Conservation (phyloP, 1,140 invertebrate species). For the Aphis gossypii region DNA sequence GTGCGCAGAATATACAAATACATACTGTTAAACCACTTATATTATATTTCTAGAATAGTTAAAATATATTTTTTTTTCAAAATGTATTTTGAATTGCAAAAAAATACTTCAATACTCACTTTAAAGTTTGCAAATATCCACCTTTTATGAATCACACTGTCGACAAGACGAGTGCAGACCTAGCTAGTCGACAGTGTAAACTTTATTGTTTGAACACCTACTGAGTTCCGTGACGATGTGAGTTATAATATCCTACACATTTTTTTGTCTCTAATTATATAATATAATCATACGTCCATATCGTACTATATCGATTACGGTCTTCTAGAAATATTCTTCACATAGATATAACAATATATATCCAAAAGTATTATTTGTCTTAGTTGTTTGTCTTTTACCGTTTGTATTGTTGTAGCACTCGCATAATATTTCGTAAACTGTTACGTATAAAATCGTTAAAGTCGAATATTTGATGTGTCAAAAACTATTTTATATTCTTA, state of each 20-base stretch:
- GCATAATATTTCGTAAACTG: background rate
- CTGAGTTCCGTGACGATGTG: background rate
- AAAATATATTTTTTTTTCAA: background rate
- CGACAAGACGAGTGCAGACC: background rate
- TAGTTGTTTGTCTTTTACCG: background rate
- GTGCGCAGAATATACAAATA: no score
- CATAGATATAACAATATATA: background rate
- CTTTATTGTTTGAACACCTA: background rate
- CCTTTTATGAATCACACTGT: background rate
- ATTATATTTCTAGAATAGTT: no score
- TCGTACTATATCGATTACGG: background rate
- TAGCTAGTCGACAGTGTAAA: background rate
- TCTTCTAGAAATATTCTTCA: background rate
- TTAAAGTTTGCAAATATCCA: background rate
- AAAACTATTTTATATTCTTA: background rate
- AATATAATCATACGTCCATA: background rate
- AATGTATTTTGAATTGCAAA: background rate
- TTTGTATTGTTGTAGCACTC: background rate
- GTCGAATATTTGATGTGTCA: background rate
- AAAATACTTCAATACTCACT: background rate
- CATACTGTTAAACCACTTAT: no score
- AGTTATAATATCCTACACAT: background rate
- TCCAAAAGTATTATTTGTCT: background rate
- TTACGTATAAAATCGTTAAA: background rate
- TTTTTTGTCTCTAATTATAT: background rate